These are phyloP conservation scores for Threskiornis aethiopicus DNA, from an alignment of 2,797 vertebrate species.

Conservation along the genomic window DNA sequence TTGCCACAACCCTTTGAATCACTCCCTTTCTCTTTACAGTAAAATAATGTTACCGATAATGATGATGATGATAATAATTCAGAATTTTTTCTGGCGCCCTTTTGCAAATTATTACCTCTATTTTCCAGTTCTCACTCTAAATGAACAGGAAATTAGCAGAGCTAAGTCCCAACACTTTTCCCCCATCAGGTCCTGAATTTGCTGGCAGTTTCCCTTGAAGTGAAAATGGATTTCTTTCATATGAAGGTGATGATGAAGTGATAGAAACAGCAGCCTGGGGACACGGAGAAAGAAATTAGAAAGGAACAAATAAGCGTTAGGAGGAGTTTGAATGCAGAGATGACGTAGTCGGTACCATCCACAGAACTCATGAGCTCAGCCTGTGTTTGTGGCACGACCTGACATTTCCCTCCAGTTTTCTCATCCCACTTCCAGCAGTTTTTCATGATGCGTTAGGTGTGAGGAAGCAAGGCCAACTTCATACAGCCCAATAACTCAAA, in stretches of 20 bases:
- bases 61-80: not conserved
- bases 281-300: not conserved
- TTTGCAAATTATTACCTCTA: not conserved
- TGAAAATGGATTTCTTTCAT: not conserved
- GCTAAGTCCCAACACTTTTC: not conserved
- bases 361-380: not conserved
- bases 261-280: not conserved
- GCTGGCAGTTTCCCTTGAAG: not conserved
- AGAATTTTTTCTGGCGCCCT: not conserved
- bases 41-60: not conserved
- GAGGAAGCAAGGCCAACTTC: not conserved
- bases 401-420: not conserved
- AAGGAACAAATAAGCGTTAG: not conserved
- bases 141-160: not conserved
- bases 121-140: not conserved
- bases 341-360: rapidly evolving
- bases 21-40: not conserved
- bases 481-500: not conserved
- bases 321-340: not conserved
- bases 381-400: not conserved
- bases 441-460: not conserved
- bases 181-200: not conserved
- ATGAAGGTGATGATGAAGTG: not conserved
- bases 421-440: not conserved
- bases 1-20: not conserved